Evolutionary conservation across 2,797 vertebrate genomes (phyloP), one percentile per base, ranked within the genome.

Genomic region (Capromys pilorides): DNA sequence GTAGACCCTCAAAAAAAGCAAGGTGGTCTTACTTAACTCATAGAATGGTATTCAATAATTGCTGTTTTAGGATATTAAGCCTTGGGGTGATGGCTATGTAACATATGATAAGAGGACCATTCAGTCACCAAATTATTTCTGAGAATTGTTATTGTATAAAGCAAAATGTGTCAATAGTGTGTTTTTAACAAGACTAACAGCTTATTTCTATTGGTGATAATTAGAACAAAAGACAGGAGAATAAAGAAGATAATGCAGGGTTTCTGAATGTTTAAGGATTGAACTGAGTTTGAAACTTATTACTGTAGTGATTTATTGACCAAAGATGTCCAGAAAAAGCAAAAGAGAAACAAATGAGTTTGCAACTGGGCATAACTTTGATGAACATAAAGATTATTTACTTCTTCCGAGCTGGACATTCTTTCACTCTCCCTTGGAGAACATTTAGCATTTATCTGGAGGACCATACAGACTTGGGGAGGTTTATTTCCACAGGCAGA

Each of bases 141-240:
- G 14, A 62, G 61, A 31, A 10, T 59, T 86, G 33, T 41, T 67
- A 85, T 24, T 81, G 39, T 79, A 26, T 78, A 90, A 66, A 61
- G 57, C n/a, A 61, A 85, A 97, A 86, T 75, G 49, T 57, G 41
- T 91, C 92, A 67, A 0, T 64, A 28, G 28, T 49, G 21, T 62
- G 13, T 14, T 79, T 10, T 61, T 22, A 61, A 61, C 6, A 61
- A 61, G 22, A 61, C 2, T 7, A 61, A 22, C 39, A 39, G 4
- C 49, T 85, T 93, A 87, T 90, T 90, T 94, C 10, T 88, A 5
- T 54, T 66, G 85, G 4, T 54, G 59, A 51, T 90, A 84, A 96
- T 16, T 41, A 33, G n/a, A 36, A 83, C 6, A 36, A 85, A 45
- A 91, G 59, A 12, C 14, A 36, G 13, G 54, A 88, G 19, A 28